phyloP scores from a whole-genome alignment of 1,140 invertebrate species.

The Macrosteles quadrilineatus region DNA sequence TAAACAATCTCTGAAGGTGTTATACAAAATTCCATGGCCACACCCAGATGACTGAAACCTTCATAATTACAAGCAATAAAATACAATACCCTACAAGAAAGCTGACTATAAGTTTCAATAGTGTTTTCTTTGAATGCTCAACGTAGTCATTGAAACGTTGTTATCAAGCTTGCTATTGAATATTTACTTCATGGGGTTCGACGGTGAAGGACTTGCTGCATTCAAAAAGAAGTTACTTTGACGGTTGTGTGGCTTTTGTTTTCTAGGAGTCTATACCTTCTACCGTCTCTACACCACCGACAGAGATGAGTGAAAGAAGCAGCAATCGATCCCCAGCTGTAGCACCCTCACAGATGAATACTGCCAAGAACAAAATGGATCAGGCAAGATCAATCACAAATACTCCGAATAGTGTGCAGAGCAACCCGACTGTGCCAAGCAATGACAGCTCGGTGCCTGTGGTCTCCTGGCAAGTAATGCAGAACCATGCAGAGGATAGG shows the following conservation, averaged over 20 bases:
- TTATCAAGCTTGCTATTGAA: no score
- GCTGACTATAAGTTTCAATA: no score
- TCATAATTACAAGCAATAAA: no score
- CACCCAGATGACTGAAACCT: no score
- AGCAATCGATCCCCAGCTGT: background rate
- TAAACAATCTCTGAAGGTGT: no score
- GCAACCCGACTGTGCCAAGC: background rate
- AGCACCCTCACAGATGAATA: background rate
- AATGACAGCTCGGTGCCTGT: background rate
- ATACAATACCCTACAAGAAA: no score
- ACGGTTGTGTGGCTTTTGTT: background rate
- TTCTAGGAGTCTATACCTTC: background rate
- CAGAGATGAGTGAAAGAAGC: conserved; percentile 14
- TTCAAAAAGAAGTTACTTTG: no score
- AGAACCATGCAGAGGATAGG: conserved; percentile 1
- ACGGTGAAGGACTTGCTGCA: no score
- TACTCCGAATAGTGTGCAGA: background rate
- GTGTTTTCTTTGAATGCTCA: no score
- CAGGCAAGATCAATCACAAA: background rate
- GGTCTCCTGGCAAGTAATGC: background rate
- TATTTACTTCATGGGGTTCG: no score
- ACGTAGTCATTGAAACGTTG: no score
- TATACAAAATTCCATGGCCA: no score
- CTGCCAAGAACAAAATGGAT: background rate
- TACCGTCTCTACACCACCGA: background rate